Evolutionary conservation across 1,140 invertebrate species (phyloP).

Genomic region (Ceratosolen solmsi): DNA sequence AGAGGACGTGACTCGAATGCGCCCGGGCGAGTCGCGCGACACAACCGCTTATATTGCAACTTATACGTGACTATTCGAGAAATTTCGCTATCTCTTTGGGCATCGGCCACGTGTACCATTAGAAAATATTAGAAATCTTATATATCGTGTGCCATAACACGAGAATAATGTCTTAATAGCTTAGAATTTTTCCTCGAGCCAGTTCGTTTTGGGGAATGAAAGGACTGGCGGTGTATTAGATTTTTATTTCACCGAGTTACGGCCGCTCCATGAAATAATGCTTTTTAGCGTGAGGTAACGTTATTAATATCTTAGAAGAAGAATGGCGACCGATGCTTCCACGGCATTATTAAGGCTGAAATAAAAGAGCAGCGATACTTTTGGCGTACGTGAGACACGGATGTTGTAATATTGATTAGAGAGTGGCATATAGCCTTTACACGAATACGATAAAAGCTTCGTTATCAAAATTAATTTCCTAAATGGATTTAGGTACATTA

Average conservation of each 20-base stretch:
- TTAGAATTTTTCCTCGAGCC: not conserved
- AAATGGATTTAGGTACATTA: not conserved
- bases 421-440: not conserved
- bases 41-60: conserved; percentile 27
- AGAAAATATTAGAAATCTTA: conserved; percentile 41
- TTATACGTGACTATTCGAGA: conserved; percentile 45
- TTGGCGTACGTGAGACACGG: not conserved
- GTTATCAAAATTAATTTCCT: not conserved
- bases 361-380: not conserved
- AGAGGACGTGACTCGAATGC: conserved; percentile 53
- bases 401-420: not conserved
- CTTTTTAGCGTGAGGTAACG: not conserved
- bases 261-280: too few species aligned
- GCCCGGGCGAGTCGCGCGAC: not conserved
- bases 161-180: conserved; percentile 21
- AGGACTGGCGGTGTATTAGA: not conserved
- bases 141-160: not conserved
- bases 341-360: not conserved
- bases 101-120: conserved; percentile 42
- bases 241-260: not conserved
- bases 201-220: not conserved
- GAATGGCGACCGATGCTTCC: not conserved
- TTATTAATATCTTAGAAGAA: not conserved
- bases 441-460: not conserved
- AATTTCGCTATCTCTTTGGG: conserved; percentile 36